Conservation (phyloP, 2,113 vertebrate species). For the Panurus biarmicus region DNA sequence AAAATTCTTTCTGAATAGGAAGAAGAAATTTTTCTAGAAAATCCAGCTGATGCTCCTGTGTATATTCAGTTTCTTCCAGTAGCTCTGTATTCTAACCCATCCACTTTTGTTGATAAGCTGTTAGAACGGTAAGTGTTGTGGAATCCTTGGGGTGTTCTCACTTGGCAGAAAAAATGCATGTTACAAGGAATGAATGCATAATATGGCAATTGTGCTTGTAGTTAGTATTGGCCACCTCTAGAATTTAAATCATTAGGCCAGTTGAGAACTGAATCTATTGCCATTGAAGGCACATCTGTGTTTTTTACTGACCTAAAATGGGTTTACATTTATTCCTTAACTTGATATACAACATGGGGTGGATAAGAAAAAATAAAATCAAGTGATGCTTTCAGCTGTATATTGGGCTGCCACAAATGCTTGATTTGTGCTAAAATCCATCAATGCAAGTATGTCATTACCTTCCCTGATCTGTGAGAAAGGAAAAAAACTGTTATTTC, state of each 20-base stretch:
- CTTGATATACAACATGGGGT: accelerated
- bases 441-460: neutral
- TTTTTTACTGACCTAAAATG: neutral
- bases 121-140: conserved; percentile 77
- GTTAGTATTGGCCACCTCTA: neutral
- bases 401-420: neutral
- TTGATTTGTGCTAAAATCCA: neutral
- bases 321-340: neutral
- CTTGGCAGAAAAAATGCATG: neutral
- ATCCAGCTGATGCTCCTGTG: conserved; percentile 87
- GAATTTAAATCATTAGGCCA: neutral
- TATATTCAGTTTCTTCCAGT: conserved; percentile 88
- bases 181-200: neutral
- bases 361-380: neutral
- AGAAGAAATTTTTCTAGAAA: conserved; percentile 88
- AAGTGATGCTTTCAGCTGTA: neutral
- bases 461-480: neutral
- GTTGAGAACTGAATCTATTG: neutral
- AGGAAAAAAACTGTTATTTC: neutral
- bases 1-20: conserved; percentile 72
- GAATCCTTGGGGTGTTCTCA: neutral
- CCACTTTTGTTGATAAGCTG: conserved; percentile 82
- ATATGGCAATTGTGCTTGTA: neutral
- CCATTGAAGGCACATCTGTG: neutral
- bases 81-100: conserved; percentile 87